Conservation (phyloP, 2,888 invertebrate species). For the Deilephila elpenor region DNA sequence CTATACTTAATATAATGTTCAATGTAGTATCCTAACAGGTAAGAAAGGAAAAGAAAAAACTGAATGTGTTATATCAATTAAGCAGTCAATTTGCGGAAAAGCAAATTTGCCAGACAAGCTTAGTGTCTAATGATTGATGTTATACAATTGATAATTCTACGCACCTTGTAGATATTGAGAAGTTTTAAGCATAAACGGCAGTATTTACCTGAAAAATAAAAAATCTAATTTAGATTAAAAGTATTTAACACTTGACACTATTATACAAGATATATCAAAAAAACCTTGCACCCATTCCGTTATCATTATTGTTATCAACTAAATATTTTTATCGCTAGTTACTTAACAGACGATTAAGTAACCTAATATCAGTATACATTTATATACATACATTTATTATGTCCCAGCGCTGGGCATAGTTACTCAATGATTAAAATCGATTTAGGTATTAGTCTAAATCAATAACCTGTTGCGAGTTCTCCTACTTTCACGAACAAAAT, state of each 20-base stretch:
- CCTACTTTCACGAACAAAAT: not conserved
- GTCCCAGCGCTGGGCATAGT: too few species aligned
- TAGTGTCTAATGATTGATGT: too few species aligned
- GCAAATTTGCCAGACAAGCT: too few species aligned
- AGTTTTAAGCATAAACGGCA: not conserved
- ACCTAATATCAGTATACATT: not conserved
- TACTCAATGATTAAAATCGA: too few species aligned
- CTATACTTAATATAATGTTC: too few species aligned
- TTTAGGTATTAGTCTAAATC: too few species aligned
- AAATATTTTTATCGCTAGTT: conserved; percentile 6
- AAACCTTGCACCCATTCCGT: conserved; percentile 13
- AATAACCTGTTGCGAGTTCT: not conserved
- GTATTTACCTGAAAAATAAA: conserved; percentile 18
- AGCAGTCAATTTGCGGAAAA: too few species aligned
- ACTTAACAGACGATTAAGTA: not conserved
- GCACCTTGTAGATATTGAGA: not conserved
- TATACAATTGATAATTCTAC: not conserved
- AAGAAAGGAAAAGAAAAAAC: too few species aligned
- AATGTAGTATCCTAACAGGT: too few species aligned
- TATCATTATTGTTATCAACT: not conserved
- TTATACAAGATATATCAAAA: not conserved
- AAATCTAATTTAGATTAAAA: not conserved
- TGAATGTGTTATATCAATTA: too few species aligned
- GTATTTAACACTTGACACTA: not conserved
- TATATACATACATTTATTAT: too few species aligned